Evolutionary conservation across 1,140 invertebrate species (phyloP).

Genomic region (Rhyzopertha dominica): DNA sequence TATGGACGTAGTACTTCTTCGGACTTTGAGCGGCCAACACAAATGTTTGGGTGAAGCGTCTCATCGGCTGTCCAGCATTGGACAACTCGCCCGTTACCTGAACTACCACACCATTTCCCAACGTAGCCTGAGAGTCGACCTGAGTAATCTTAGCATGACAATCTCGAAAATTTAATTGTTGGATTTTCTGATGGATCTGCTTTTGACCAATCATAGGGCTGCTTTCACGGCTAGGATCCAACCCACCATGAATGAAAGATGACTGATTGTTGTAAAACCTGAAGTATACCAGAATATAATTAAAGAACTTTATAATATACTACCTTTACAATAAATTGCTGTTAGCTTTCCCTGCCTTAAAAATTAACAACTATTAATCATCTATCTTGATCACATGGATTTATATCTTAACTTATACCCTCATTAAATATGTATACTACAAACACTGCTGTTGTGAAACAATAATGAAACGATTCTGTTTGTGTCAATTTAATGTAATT

Average conservation of each 20-base stretch:
- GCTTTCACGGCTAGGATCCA: slow-evolving; percentile 76
- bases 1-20: slow-evolving; percentile 97
- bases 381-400: too few species aligned
- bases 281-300: slow-evolving; percentile 28
- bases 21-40: slow-evolving; percentile 90
- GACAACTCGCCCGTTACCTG: slow-evolving; percentile 96
- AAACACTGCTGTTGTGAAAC: too few species aligned
- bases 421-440: too few species aligned
- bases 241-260: slow-evolving; percentile 89
- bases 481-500: too few species aligned
- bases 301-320: too few species aligned
- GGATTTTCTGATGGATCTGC: slow-evolving; percentile 93
- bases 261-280: slow-evolving; percentile 95
- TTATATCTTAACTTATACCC: too few species aligned
- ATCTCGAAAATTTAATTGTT: slow-evolving; percentile 91
- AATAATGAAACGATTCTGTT: too few species aligned
- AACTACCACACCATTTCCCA: slow-evolving; percentile 92
- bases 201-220: slow-evolving; percentile 85
- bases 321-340: too few species aligned
- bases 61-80: slow-evolving; percentile 93
- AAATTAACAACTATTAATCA: too few species aligned
- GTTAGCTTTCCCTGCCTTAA: too few species aligned
- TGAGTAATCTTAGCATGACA: slow-evolving; percentile 97
- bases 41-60: slow-evolving; percentile 96
- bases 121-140: slow-evolving; percentile 68